A percentile compares a stretch with the other conserved stretches of the same genome.
phyloP scores from a whole-genome alignment of 2,888 invertebrate species.

The Drepanosiphum platanoidis region DNA sequence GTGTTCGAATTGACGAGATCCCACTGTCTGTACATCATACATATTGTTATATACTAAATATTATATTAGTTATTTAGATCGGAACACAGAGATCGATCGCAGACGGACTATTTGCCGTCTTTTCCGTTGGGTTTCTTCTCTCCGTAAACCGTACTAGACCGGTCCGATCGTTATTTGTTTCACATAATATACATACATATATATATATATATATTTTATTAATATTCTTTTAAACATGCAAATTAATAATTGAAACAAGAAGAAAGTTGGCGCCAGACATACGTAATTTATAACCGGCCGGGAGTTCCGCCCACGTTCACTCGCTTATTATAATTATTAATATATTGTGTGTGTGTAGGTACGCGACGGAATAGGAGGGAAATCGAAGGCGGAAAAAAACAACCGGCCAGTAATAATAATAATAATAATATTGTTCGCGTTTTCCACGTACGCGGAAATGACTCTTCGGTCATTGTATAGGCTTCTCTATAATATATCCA shows the following conservation, averaged over 20 bases:
- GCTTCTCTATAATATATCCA: too few species aligned
- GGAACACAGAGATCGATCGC: background rate
- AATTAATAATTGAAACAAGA: constrained; percentile 52
- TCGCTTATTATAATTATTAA: background rate
- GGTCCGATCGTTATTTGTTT: background rate
- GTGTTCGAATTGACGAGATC: too few species aligned
- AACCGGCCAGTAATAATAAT: background rate
- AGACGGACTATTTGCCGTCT: background rate
- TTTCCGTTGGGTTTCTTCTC: background rate
- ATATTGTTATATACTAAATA: too few species aligned
- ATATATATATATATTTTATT: background rate
- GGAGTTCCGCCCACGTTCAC: constrained; percentile 28
- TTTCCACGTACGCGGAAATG: background rate
- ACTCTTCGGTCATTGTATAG: background rate
- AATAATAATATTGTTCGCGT: background rate
- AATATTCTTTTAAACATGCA: constrained; percentile 18
- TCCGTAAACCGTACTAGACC: background rate
- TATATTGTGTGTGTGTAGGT: background rate
- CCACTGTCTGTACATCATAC: too few species aligned
- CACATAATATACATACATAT: too few species aligned
- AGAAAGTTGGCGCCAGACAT: constrained; percentile 53
- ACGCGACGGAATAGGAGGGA: background rate
- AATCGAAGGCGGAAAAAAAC: background rate
- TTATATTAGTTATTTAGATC: too few species aligned
- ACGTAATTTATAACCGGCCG: constrained; percentile 7